A percentile compares a stretch with the other conserved stretches of the same genome.
Conservation (phyloP, 2,797 vertebrate genomes). For the Enteromius trimaculatus region DNA sequence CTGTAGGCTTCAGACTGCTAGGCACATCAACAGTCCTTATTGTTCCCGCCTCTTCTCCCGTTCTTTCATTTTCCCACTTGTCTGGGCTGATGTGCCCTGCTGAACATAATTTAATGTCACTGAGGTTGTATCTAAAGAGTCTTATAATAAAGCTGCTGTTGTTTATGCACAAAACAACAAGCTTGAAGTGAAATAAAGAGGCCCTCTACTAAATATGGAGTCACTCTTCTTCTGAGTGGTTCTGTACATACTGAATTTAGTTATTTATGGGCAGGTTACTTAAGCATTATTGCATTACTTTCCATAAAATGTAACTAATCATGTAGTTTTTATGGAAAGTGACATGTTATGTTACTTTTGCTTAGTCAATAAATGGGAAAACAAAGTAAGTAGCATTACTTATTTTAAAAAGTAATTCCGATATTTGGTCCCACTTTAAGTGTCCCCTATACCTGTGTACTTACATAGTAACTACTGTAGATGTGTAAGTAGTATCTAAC, state of each 20-base stretch:
- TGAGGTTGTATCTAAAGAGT: conserved; percentile 26
- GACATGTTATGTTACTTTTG: neutral
- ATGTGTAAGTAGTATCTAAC: too few relatives aligned
- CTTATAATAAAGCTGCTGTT: conserved; percentile 27
- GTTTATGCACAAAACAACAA: conserved; percentile 9
- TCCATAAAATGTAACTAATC: neutral
- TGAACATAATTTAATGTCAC: conserved; percentile 66
- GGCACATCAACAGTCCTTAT: conserved; percentile 54
- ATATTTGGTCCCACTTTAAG: neutral
- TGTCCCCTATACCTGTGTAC: too few relatives aligned
- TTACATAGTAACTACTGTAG: too few relatives aligned
- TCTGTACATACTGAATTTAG: neutral
- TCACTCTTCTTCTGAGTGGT: neutral
- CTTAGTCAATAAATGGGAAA: neutral
- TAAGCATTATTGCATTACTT: neutral
- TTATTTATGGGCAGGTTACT: neutral
- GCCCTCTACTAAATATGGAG: neutral
- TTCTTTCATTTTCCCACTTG: conserved; percentile 19
- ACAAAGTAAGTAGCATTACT: neutral
- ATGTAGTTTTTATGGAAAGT: neutral
- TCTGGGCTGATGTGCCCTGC: conserved; percentile 32
- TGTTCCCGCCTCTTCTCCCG: conserved; percentile 3
- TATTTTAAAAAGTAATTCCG: neutral
- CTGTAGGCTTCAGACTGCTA: conserved; percentile 56
- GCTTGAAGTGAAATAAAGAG: neutral